phyloP scores from a whole-genome alignment of 1,140 invertebrate species.

The Sycophaga agraensis region DNA sequence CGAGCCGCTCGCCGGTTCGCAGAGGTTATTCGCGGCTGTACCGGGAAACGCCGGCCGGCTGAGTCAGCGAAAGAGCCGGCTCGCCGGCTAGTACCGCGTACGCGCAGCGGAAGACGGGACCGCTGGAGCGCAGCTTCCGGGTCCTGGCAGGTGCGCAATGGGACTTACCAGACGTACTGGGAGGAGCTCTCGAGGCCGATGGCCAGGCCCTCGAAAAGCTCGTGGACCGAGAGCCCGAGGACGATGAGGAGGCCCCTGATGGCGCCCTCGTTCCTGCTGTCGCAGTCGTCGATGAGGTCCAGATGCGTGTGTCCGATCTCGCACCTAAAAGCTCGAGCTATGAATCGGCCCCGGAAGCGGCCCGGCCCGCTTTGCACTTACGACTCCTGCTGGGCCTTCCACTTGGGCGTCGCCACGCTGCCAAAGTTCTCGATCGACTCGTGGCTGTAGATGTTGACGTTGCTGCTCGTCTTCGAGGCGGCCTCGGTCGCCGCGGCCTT shows the following conservation, averaged over 20 bases:
- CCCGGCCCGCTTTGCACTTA: neutral
- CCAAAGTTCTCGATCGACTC: conserved; percentile 47
- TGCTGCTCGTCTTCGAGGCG: conserved; percentile 16
- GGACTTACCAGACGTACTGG: conserved; percentile 67
- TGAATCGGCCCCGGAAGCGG: no score
- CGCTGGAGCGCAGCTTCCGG: neutral
- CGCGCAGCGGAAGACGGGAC: no score
- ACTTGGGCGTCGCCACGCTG: neutral
- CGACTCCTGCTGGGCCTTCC: conserved; percentile 12
- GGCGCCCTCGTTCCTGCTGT: conserved; percentile 66
- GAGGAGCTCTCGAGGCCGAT: conserved; percentile 77
- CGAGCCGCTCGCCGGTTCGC: no score
- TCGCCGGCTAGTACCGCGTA: no score
- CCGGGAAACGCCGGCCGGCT: no score
- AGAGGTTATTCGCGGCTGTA: no score
- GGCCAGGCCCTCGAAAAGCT: conserved; percentile 88
- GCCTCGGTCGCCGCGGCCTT: conserved; percentile 41
- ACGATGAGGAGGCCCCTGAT: conserved; percentile 78
- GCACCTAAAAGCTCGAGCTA: conserved; percentile 43
- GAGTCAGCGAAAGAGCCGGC: no score
- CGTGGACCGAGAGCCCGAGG: conserved; percentile 85
- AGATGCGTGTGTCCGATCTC: conserved; percentile 56
- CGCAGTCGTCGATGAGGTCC: conserved; percentile 46
- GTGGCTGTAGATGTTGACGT: conserved; percentile 35
- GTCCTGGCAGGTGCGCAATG: neutral